phyloP scores from a whole-genome alignment of 2,113 vertebrate species.

The Anas platyrhynchos region DNA sequence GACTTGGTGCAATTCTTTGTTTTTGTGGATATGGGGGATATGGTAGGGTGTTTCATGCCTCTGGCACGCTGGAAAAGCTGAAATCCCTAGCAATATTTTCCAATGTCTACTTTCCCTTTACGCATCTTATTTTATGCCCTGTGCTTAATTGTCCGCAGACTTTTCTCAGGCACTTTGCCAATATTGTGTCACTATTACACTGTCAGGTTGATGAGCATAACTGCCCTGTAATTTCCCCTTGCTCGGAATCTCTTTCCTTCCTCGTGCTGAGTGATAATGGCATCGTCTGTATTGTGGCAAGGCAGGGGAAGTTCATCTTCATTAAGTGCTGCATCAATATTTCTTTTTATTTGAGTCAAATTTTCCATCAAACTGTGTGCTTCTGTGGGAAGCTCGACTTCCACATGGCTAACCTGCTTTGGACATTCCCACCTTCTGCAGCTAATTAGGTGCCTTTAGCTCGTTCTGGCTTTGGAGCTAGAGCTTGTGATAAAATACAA shows the following conservation, averaged over 20 bases:
- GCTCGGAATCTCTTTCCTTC: conserved; percentile 41
- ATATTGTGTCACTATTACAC: not conserved
- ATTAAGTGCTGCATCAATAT: not conserved
- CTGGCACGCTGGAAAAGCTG: not conserved
- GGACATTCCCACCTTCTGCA: not conserved
- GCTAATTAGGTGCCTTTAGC: not conserved
- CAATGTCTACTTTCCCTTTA: not conserved
- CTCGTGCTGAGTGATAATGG: conserved; percentile 17
- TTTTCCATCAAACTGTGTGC: not conserved
- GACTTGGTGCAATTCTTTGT: not conserved
- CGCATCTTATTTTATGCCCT: not conserved
- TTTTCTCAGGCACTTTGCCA: not conserved
- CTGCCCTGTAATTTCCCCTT: conserved; percentile 25
- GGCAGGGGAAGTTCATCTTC: conserved; percentile 14
- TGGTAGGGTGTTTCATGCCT: not conserved
- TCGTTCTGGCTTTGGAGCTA: not conserved
- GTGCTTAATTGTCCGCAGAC: not conserved
- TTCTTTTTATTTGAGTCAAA: not conserved
- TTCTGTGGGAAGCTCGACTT: not conserved
- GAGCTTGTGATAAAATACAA: not conserved
- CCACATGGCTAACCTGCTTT: not conserved
- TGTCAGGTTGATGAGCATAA: conserved; percentile 23
- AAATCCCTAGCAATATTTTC: not conserved
- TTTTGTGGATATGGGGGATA: no score
- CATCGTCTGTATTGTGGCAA: not conserved